Percentiles rank a stretch among this genome's conserved stretches.
Conservation (phyloP, 2,888 invertebrate genomes). For the Cephalotes varians region DNA sequence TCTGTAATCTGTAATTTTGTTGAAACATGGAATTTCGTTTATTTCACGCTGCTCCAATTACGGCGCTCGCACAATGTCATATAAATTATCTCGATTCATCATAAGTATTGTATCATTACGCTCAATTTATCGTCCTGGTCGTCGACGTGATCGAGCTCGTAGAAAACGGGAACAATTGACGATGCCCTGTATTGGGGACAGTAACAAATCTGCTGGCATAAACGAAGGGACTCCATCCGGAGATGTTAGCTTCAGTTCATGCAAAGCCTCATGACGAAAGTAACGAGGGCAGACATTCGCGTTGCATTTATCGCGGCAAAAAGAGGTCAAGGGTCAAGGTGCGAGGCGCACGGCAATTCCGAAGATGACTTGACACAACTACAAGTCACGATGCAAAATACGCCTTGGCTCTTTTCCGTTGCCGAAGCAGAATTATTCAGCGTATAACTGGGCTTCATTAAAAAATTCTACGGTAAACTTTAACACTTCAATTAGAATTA, state of each 20-base stretch:
- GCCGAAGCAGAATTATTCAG: background rate
- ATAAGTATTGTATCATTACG: background rate
- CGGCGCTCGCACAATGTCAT: background rate
- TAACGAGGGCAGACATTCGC: slow-evolving; percentile 22
- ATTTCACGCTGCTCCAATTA: background rate
- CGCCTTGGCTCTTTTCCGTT: background rate
- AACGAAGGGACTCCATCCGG: slow-evolving; percentile 52
- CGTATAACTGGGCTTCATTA: background rate
- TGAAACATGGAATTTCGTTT: background rate
- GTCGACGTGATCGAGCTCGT: background rate
- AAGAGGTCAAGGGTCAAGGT: slow-evolving; percentile 69
- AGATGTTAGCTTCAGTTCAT: slow-evolving; percentile 17
- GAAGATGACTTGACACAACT: slow-evolving; percentile 23
- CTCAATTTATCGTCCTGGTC: background rate
- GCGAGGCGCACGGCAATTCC: slow-evolving; percentile 58
- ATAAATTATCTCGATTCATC: background rate
- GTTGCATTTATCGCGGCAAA: slow-evolving; percentile 51
- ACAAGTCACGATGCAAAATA: slow-evolving; percentile 13
- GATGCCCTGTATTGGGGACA: background rate
- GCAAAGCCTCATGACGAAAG: slow-evolving; percentile 33
- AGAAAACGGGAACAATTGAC: background rate
- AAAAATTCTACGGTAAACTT: background rate
- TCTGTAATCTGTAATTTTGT: background rate
- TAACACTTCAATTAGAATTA: background rate
- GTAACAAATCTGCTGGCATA: background rate